phyloP scores from a whole-genome alignment of 2,797 vertebrate species.

The Rhinatrema bivittatum region DNA sequence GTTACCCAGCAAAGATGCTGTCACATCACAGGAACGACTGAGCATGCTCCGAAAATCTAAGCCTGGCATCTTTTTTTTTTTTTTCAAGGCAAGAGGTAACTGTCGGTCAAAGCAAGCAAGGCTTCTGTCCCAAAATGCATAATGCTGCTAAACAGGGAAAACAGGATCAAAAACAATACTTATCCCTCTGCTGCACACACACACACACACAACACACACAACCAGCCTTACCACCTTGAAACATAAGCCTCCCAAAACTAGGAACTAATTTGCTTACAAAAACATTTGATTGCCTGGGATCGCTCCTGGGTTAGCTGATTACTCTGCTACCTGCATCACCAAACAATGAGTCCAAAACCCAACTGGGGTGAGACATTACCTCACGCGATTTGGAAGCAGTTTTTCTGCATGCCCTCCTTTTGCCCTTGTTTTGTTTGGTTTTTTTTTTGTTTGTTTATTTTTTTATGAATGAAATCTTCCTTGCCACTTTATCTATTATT shows the following conservation, averaged over 20 bases:
- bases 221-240: not conserved
- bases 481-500: no score
- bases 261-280: not conserved
- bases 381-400: not conserved
- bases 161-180: not conserved
- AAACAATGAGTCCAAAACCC: not conserved
- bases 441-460: no score
- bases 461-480: no score
- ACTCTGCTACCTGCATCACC: no score
- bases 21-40: constrained; percentile 41
- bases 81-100: constrained; percentile 57
- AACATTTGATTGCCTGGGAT: no score
- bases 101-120: constrained; percentile 49
- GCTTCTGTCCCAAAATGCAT: constrained; percentile 33
- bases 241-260: not conserved
- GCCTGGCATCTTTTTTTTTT: constrained; percentile 8
- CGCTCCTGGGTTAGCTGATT: not conserved
- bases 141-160: constrained; percentile 42
- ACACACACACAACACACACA: not conserved
- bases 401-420: no score
- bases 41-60: constrained; percentile 52
- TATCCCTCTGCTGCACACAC: not conserved
- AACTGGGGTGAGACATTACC: not conserved
- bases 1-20: constrained; percentile 34
- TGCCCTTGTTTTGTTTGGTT: no score